These are phyloP conservation scores for Premnoplex brunnescens DNA, from an alignment of 2,797 vertebrate species.

Conservation along the genomic window DNA sequence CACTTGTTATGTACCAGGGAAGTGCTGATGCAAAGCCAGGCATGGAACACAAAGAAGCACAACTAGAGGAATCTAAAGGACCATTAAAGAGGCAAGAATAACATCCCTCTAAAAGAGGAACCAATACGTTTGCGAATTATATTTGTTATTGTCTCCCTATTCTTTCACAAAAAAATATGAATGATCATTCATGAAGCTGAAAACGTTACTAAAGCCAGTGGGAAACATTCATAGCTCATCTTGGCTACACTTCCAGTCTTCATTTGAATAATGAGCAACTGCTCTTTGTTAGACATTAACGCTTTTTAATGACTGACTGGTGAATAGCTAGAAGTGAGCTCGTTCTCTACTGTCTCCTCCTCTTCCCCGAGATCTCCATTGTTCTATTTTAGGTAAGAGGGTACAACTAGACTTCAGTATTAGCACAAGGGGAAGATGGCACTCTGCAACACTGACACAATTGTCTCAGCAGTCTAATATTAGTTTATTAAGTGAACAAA, in stretches of 20 bases:
- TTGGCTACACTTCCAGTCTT: conserved; percentile 38
- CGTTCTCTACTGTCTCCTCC: conserved; percentile 17
- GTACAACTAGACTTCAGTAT: background rate
- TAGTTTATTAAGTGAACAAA: background rate
- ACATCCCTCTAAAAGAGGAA: background rate
- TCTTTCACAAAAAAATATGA: conserved; percentile 54
- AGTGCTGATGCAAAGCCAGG: background rate
- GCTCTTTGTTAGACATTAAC: conserved; percentile 60
- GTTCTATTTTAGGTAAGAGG: conserved; percentile 9
- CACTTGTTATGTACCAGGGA: background rate
- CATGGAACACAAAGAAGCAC: background rate
- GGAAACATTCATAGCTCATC: conserved; percentile 51
- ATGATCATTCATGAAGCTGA: conserved; percentile 45
- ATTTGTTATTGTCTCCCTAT: background rate
- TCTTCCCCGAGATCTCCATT: conserved; percentile 13
- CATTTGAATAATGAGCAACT: conserved; percentile 52
- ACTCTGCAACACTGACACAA: background rate
- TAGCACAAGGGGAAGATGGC: background rate
- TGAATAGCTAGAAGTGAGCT: conserved; percentile 38
- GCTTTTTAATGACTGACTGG: conserved; percentile 38
- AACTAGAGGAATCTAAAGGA: background rate
- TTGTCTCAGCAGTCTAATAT: background rate
- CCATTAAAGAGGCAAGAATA: background rate
- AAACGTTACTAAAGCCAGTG: background rate
- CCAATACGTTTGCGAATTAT: background rate